Evolutionary conservation across 1,140 invertebrate species (phyloP), one percentile per base, ranked within the genome.

Genomic region (Drosophila varians): DNA sequence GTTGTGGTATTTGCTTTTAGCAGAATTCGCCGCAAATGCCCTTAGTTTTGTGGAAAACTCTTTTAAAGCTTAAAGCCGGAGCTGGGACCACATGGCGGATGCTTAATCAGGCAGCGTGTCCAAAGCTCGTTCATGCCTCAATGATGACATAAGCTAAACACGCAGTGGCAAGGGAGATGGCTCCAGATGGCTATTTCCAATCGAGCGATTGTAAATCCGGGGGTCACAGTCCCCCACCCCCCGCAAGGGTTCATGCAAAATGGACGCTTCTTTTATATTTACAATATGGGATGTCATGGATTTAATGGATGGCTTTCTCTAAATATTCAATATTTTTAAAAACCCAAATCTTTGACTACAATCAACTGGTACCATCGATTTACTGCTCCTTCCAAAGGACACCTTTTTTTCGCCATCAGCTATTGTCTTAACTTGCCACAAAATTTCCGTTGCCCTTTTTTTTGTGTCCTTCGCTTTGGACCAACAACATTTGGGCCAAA

Each of bases 1-100:
- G 16, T 51, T 86, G 80, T 79, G 80, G 80, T 60, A 87, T 86
- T 86, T 86, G 80, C 80, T 86, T 86, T 86, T 86, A 86, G 52
- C 61, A 61, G 58, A 82, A 72, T 83, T 84, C 51, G 36, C 36
- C 36, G 16, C 43, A 36, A 48, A 19, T 11, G n/a, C 11, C 31
- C 28, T 31, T 31, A 34, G 11, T 0, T 1, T 8, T 7, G 11
- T 36, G 4, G 19, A 26, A n/a, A 25, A 38, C 16, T 28, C 36
- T 49, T 40, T 74, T 62, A 79, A 79, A 52, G 45, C 28, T 61
- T 78, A 51, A 64, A 78, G 9, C 11, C n/a, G 9, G 14, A 14
- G 34, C 6, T 8, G 26, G 26, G 42, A 8, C n/a, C 47, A 53
- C 19, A 16, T 43, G 51, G 55, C 45, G 54, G 40, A 77, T 83